Percentiles rank a stretch among this genome's conserved stretches.
These are phyloP conservation scores for Dioctria linearis DNA, from an alignment of 2,888 invertebrate species.

Conservation along the genomic window DNA sequence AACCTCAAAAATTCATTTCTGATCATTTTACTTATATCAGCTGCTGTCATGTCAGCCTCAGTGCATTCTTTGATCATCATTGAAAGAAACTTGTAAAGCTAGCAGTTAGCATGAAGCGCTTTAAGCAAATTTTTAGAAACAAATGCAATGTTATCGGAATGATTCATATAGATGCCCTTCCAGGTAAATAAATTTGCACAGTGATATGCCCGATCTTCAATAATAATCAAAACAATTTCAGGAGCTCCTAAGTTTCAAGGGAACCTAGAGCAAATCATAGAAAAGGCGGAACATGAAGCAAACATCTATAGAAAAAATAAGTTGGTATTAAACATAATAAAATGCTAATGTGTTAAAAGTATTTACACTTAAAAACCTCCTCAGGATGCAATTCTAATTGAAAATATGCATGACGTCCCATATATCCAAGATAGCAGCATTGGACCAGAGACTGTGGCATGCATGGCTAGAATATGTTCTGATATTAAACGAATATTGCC, in stretches of 20 bases:
- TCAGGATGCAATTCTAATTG: conserved; percentile 81
- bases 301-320: conserved; percentile 74
- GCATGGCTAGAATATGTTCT: conserved; percentile 78
- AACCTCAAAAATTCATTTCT: conserved; percentile 1
- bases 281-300: conserved; percentile 76
- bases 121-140: conserved; percentile 70
- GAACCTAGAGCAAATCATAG: conserved; percentile 73
- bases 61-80: too few relatives aligned
- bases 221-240: conserved; percentile 54
- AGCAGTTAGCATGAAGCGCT: conserved; percentile 68
- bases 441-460: conserved; percentile 79
- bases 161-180: conserved; percentile 80
- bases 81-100: not conserved
- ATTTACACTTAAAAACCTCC: not conserved
- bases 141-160: conserved; percentile 78
- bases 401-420: conserved; percentile 87
- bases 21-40: too few relatives aligned
- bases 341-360: not conserved
- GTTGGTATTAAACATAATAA: conserved; percentile 70
- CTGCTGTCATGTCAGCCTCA: too few relatives aligned
- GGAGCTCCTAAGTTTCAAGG: conserved; percentile 77
- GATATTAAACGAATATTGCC: conserved; percentile 75
- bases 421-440: conserved; percentile 75
- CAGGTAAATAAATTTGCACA: conserved; percentile 72
- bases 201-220: not conserved